phyloP scores from a whole-genome alignment of 1,140 invertebrate genomes.

The Meteorus sp. region DNA sequence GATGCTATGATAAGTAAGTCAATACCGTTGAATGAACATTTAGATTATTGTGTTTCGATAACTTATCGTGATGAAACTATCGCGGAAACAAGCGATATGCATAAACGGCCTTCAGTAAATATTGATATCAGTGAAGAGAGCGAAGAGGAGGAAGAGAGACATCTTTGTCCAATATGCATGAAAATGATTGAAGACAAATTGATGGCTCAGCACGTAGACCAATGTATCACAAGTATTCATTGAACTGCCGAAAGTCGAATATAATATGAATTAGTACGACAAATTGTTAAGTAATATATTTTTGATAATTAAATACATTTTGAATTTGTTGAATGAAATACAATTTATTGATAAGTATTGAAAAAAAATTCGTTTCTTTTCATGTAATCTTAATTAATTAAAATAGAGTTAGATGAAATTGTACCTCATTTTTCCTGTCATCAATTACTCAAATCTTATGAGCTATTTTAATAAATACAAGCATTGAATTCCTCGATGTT shows the following conservation, averaged over 20 bases:
- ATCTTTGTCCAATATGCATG: conserved; percentile 54
- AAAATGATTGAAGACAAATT: conserved; percentile 35
- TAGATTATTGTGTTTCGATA: conserved; percentile 64
- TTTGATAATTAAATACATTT: not conserved
- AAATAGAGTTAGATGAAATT: too few relatives aligned
- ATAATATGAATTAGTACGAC: not conserved
- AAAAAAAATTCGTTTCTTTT: too few relatives aligned
- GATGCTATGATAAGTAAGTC: conserved; percentile 55
- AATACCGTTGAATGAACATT: conserved; percentile 62
- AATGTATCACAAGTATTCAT: conserved; percentile 35
- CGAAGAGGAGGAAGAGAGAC: conserved; percentile 21
- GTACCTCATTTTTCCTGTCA: too few relatives aligned
- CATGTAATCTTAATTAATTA: too few relatives aligned
- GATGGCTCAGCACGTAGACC: conserved; percentile 54
- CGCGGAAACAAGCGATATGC: conserved; percentile 32
- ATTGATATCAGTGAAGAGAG: conserved; percentile 14
- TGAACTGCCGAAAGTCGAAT: too few relatives aligned
- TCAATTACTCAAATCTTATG: conserved; percentile 1
- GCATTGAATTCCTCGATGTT: not conserved
- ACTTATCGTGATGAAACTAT: conserved; percentile 51
- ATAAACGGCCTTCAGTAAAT: conserved; percentile 24
- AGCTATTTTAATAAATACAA: conserved; percentile 11
- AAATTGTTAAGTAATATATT: not conserved
- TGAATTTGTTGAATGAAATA: too few relatives aligned
- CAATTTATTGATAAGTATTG: too few relatives aligned